Percentiles rank a stretch among this genome's conserved stretches.
These are phyloP conservation scores for Tipula vernalis DNA, from an alignment of 2,888 invertebrate species.

Conservation along the genomic window DNA sequence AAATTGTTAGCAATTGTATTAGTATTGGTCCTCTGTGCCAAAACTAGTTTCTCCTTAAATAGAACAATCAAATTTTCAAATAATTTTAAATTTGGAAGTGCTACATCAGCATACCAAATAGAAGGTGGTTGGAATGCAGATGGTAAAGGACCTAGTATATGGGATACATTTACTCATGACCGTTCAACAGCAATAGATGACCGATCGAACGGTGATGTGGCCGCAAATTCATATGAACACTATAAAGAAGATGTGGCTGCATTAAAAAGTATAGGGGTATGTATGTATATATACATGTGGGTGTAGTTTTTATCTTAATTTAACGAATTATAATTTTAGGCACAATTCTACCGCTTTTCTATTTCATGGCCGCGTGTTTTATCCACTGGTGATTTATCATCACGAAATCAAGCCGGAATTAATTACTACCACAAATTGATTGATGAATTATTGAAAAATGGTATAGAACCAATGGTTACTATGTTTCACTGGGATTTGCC, in stretches of 20 bases:
- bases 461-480: slow-evolving; percentile 23
- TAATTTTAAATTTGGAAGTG: background rate
- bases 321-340: background rate
- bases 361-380: slow-evolving; percentile 52
- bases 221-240: slow-evolving; percentile 44
- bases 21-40: background rate
- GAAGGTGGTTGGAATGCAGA: slow-evolving; percentile 46
- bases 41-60: background rate
- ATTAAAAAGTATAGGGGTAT: slow-evolving; percentile 24
- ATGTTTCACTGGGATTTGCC: background rate
- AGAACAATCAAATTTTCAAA: background rate
- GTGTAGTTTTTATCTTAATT: too few relatives aligned
- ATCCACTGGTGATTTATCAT: slow-evolving; percentile 41
- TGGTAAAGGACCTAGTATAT: slow-evolving; percentile 27
- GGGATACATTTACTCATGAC: slow-evolving; percentile 16
- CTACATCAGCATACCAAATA: slow-evolving; percentile 32
- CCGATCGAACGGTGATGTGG: slow-evolving; percentile 38
- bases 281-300: background rate
- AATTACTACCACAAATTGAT: slow-evolving; percentile 52
- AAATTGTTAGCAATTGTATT: background rate
- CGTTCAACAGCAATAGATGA: slow-evolving; percentile 28
- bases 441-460: slow-evolving; percentile 44
- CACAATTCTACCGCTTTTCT: slow-evolving; percentile 39
- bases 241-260: slow-evolving; percentile 36
- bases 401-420: slow-evolving; percentile 45